Evolutionary conservation across 2,113 vertebrate genomes (phyloP), one percentile per base, ranked within the genome.

Genomic region (Illadopsis cleaveri): DNA sequence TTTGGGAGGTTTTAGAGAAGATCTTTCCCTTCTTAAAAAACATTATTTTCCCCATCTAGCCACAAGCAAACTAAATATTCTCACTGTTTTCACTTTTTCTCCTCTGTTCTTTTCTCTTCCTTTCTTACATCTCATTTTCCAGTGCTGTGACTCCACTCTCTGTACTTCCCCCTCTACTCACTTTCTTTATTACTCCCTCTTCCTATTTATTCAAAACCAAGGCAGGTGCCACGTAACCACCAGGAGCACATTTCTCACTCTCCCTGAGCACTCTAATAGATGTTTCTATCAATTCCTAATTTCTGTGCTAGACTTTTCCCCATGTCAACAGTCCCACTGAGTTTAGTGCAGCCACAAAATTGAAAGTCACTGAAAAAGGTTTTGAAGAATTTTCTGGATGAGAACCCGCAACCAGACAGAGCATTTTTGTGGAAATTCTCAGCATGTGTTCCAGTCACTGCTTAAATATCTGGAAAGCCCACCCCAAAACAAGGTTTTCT

Each of bases 121-220:
- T 4, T 53, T 66, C 48, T 87, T 40, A 20, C 16, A 50, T 14
- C 37, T 72, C 13, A 53, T 80, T 82, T 86, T 93, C 54, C 45
- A 69, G 40, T 19, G 11, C 30, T 40, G 19, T 0, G 0, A 5
- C 18, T 38, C 31, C 10, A 8, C 24, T 78, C 61, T 61, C 48
- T 66, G 5, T 11, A 35, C 19, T 86, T 62, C 28, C 6, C 7
- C 78, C 20, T 30, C 17, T 23, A 9, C 22, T 77, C 10, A 10
- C 50, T 87, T 71, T 33, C 35, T 64, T 35, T 65, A 24, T 58
- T 86, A 9, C 25, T 82, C 10, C 12, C 28, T 81, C 33, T 58
- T 76, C 51, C 24, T 9, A 24, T 58, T 77, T 73, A 62, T 70
- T 81, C 64, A 45, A 47, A 88, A n/a, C 6, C 56, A 57, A 70